Evolutionary conservation across 2,113 vertebrate genomes (phyloP).

Genomic region (Sinocyclocheilus anshuiensis): DNA sequence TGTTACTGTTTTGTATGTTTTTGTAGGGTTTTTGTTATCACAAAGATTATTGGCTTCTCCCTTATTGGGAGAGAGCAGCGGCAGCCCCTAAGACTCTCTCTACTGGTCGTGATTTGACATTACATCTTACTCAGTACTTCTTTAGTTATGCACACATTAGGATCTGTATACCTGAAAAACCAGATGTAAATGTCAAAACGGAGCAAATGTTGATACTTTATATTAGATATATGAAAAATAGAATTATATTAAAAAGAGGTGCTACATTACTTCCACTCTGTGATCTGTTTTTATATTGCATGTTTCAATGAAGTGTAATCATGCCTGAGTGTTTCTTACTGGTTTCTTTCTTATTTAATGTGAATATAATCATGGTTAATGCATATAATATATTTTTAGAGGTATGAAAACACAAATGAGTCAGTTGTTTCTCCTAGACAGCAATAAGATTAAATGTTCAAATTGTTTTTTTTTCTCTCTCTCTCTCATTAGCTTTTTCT

Average conservation of each 20-base stretch:
- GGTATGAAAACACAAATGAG: neutral
- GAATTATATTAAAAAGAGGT: conserved; percentile 58
- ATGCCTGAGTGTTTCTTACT: neutral
- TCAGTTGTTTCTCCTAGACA: neutral
- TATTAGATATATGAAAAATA: conserved; percentile 51
- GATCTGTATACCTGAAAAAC: conserved; percentile 21
- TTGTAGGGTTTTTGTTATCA: neutral
- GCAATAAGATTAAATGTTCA: neutral
- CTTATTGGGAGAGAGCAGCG: neutral
- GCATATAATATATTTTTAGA: neutral
- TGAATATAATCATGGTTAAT: neutral
- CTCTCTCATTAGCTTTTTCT: neutral
- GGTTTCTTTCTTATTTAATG: neutral
- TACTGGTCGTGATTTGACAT: conserved; percentile 31
- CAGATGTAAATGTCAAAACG: conserved; percentile 34
- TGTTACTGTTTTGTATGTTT: neutral
- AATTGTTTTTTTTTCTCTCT: neutral
- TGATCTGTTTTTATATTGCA: neutral
- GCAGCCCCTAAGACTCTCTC: conserved; percentile 23
- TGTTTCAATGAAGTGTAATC: neutral
- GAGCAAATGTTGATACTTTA: conserved; percentile 38
- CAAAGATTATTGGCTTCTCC: conserved; percentile 1
- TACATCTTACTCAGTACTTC: conserved; percentile 22
- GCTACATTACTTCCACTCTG: conserved; percentile 48
- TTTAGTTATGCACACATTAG: conserved; percentile 2